phyloP scores from a whole-genome alignment of 2,113 vertebrate genomes.

The Vidua chalybeata region DNA sequence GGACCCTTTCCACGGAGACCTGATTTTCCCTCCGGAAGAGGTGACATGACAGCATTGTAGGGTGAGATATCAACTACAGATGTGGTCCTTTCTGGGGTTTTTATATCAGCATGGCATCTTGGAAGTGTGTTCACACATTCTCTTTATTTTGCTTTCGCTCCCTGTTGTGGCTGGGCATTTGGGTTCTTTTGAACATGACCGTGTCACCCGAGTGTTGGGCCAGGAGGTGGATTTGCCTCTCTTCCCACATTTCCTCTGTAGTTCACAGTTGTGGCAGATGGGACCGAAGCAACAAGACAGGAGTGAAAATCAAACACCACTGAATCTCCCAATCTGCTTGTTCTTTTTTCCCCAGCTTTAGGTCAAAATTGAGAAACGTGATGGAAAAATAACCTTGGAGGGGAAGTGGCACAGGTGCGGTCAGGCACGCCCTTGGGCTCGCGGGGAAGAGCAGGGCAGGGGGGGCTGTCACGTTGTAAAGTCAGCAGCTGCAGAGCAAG shows the following conservation, averaged over 20 bases:
- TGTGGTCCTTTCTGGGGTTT: neutral
- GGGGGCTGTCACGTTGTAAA: rapidly evolving
- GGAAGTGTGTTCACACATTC: neutral
- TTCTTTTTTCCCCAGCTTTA: neutral
- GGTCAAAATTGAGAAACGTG: rapidly evolving
- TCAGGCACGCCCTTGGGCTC: rapidly evolving
- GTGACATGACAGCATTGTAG: neutral
- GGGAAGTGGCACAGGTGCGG: rapidly evolving
- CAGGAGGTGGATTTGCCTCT: neutral
- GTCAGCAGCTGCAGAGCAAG: neutral
- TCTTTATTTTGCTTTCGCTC: neutral
- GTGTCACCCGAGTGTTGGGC: rapidly evolving
- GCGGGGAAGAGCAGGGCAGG: neutral
- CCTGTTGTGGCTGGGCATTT: rapidly evolving
- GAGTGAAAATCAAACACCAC: neutral
- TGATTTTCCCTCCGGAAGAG: neutral
- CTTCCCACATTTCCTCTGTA: neutral
- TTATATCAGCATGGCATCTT: neutral
- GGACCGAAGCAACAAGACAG: neutral
- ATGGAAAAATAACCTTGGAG: neutral
- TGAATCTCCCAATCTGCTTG: rapidly evolving
- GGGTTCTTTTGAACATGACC: neutral
- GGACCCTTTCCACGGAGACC: neutral
- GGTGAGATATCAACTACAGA: neutral
- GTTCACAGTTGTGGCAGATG: neutral